Evolutionary conservation across 2,113 vertebrate species (phyloP), one percentile per base, ranked within the genome.

Genomic region (Syrrhaptes paradoxus): DNA sequence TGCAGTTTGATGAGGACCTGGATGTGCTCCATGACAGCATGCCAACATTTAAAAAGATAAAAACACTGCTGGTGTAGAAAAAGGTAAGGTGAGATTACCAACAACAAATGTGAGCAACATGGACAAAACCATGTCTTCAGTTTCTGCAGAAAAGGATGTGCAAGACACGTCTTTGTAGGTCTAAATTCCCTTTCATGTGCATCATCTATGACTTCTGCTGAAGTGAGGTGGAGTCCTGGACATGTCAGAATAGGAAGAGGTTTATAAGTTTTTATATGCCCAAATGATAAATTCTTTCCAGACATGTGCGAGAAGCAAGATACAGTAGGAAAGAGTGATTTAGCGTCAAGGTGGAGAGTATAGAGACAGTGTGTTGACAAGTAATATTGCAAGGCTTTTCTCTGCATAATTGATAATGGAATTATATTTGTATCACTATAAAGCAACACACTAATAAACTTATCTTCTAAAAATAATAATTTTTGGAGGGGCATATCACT

Each of bases 11-110:
- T 74, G 65, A 87, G 66, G 38, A 25, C 17, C 25, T 79, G 61
- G 57, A 79, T 74, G 66, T 79, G 11, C 31, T 71, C 34, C 29
- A 11, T 82, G 87, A 81, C 77, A 91, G 48, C 31, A 55, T 5
- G 38, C 18, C 81, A 95, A 61, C 70, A 72, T 55, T 72, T 48
- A 45, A 93, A 85, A 96, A 79, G 70, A 82, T 59, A 91, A 85
- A 93, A 67, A 7, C 20, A 43, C 18, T 65, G 28, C n/a, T 52
- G 38, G 25, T 72, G 22, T 57, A 75, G 65, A 45, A 85, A 76
- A 89, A 67, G 20, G 29, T 75, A 82, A 79, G 85, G 13, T 19
- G 24, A 91, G 38, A 57, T 55, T 80, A 81, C 11, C 17, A 58
- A 66, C 38, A 34, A 85, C 21, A 49, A 81, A 90, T 51, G 29